Percentiles rank a stretch among this genome's conserved stretches.
Evolutionary conservation across 1,140 invertebrate species (phyloP).

Genomic region (Manduca sexta): DNA sequence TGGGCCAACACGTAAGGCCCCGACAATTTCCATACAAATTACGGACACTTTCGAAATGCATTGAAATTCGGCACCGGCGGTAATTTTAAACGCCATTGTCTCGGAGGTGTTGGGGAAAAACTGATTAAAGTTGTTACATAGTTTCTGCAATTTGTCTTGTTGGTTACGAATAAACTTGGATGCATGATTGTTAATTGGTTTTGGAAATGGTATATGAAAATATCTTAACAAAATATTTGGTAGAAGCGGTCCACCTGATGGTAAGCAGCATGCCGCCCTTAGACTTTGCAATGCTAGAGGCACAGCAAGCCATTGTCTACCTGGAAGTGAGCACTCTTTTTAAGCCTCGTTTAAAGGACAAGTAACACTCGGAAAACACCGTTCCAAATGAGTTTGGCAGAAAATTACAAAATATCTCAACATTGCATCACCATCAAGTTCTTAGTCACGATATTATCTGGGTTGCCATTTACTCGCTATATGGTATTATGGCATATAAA

Average conservation of each 20-base stretch:
- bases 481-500: conserved; percentile 35
- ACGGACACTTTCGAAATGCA: conserved; percentile 62
- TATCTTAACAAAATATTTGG: too few species aligned
- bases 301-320: too few species aligned
- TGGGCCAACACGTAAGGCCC: conserved; percentile 41
- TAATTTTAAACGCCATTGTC: conserved; percentile 52
- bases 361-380: neutral
- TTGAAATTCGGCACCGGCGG: conserved; percentile 41
- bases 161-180: too few species aligned
- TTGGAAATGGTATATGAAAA: too few species aligned
- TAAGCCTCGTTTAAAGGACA: too few species aligned
- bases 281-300: too few species aligned
- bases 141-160: too few species aligned
- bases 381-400: conserved; percentile 2
- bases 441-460: conserved; percentile 45
- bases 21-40: conserved; percentile 63
- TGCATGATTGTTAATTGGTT: too few species aligned
- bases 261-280: too few species aligned
- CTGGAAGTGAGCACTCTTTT: too few species aligned
- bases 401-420: conserved; percentile 5
- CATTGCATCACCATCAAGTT: conserved; percentile 32
- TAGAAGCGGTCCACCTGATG: too few species aligned
- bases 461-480: conserved; percentile 40
- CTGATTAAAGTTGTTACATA: too few species aligned
- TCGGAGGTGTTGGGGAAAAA: conserved; percentile 8